These are phyloP conservation scores for Drosophila carrolli DNA, from an alignment of 1,140 invertebrate species.

Conservation along the genomic window DNA sequence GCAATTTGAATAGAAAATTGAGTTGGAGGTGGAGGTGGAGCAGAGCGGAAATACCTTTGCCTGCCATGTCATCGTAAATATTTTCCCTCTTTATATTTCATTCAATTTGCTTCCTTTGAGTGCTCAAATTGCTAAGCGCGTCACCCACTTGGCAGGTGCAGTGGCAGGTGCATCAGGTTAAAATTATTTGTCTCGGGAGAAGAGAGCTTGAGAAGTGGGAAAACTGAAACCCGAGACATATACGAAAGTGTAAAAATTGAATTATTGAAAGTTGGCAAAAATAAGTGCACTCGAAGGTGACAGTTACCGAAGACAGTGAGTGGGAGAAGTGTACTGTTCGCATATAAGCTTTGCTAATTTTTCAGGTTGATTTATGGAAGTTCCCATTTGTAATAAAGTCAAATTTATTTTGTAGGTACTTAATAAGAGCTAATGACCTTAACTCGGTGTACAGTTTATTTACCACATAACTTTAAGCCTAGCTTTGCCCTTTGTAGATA, in stretches of 20 bases:
- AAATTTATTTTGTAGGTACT: slow-evolving; percentile 4
- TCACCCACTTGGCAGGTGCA: slow-evolving; percentile 32
- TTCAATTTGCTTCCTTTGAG: slow-evolving; percentile 37
- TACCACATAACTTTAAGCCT: not conserved
- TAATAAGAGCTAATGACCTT: slow-evolving; percentile 10
- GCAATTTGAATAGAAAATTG: slow-evolving; percentile 51
- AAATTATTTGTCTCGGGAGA: slow-evolving; percentile 19
- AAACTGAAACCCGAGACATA: slow-evolving; percentile 5
- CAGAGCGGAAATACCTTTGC: slow-evolving; percentile 51
- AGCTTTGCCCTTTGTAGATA: no score
- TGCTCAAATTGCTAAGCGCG: slow-evolving; percentile 36
- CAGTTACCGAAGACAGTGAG: slow-evolving; percentile 19
- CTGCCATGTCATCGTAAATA: slow-evolving; percentile 47
- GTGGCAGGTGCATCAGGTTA: slow-evolving; percentile 28
- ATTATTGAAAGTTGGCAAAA: slow-evolving; percentile 36
- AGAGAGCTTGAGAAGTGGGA: not conserved
- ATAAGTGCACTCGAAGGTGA: slow-evolving; percentile 31
- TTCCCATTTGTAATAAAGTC: slow-evolving; percentile 4
- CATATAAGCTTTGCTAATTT: not conserved
- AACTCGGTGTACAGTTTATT: slow-evolving; percentile 1
- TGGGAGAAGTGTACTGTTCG: slow-evolving; percentile 1
- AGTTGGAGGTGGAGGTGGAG: slow-evolving; percentile 1
- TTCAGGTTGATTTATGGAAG: slow-evolving; percentile 16
- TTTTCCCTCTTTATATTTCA: slow-evolving; percentile 30
- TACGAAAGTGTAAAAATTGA: slow-evolving; percentile 40